A percentile compares a stretch with the other conserved stretches of the same genome.
These are phyloP conservation scores for Amblyopsis rosae DNA, from an alignment of 2,113 vertebrate species.

Conservation along the genomic window DNA sequence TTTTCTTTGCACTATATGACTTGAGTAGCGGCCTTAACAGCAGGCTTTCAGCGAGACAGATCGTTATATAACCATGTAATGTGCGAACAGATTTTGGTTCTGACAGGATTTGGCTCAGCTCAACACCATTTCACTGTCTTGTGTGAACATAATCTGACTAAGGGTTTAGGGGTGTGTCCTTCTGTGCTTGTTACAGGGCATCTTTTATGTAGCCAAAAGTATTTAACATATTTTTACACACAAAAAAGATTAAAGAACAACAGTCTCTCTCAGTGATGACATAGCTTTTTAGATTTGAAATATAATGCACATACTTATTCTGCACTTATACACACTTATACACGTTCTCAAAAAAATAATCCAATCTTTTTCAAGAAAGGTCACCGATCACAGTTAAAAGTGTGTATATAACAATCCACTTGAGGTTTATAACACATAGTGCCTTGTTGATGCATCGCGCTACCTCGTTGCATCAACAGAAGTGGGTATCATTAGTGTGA, in stretches of 20 bases:
- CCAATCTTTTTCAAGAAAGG: not conserved
- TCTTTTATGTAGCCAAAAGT: too few species aligned
- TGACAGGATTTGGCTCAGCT: slow-evolving; percentile 12
- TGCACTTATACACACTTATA: too few species aligned
- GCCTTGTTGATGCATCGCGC: not conserved
- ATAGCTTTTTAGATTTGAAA: too few species aligned
- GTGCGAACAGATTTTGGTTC: slow-evolving; percentile 23
- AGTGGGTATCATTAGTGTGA: slow-evolving; percentile 18
- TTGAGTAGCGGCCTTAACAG: slow-evolving; percentile 30
- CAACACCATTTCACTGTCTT: not conserved
- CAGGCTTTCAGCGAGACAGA: not conserved
- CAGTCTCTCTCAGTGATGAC: too few species aligned
- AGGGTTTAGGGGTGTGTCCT: not conserved
- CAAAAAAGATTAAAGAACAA: too few species aligned
- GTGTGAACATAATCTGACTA: not conserved
- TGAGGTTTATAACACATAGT: not conserved
- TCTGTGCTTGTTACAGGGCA: not conserved
- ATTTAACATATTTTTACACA: not conserved
- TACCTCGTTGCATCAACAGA: not conserved
- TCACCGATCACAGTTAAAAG: too few species aligned
- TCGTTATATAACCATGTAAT: slow-evolving; percentile 26
- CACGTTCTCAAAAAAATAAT: not conserved
- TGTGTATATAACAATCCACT: not conserved
- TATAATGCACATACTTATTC: too few species aligned
- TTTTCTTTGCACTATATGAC: slow-evolving; percentile 33